Conservation (phyloP, 2,113 vertebrate species). For the Solenodon paradoxus region DNA sequence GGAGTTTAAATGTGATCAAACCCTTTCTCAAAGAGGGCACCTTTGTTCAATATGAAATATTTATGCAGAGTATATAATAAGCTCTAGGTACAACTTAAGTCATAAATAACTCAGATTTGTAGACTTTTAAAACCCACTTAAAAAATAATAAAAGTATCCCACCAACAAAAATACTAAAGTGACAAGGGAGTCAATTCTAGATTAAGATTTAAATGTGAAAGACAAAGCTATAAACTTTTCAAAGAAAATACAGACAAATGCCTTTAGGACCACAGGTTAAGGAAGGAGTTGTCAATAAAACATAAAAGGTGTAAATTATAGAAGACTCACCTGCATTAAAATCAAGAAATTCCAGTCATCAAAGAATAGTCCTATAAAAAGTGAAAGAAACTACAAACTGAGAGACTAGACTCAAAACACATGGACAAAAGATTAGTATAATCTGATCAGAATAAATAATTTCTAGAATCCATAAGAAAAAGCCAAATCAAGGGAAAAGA, state of each 20-base stretch:
- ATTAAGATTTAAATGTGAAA: slow-evolving; percentile 38
- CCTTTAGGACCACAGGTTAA: not conserved
- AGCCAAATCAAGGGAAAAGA: not conserved
- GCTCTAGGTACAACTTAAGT: slow-evolving; percentile 51
- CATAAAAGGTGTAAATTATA: slow-evolving; percentile 8
- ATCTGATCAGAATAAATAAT: slow-evolving; percentile 23
- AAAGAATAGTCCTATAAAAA: not conserved
- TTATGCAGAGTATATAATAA: slow-evolving; percentile 45
- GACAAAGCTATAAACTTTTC: slow-evolving; percentile 37
- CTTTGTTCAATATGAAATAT: slow-evolving; percentile 53
- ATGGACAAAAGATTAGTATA: slow-evolving; percentile 22
- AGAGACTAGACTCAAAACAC: slow-evolving; percentile 19
- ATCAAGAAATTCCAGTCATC: slow-evolving; percentile 13
- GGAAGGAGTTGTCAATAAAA: slow-evolving; percentile 38
- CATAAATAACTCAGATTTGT: slow-evolving; percentile 63
- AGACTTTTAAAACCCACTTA: slow-evolving; percentile 43
- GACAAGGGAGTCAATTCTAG: not conserved
- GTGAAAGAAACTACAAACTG: slow-evolving; percentile 31
- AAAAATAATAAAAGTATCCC: slow-evolving; percentile 49
- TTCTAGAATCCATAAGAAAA: slow-evolving; percentile 39
- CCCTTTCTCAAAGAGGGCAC: slow-evolving; percentile 38
- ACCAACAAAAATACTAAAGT: slow-evolving; percentile 50
- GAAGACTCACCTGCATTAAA: slow-evolving; percentile 27
- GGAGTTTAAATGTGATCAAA: slow-evolving; percentile 55
- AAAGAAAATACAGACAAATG: slow-evolving; percentile 44